Evolutionary conservation across 2,113 vertebrate genomes (phyloP), one percentile per base, ranked within the genome.

Genomic region (Leptobrachium leishanense): DNA sequence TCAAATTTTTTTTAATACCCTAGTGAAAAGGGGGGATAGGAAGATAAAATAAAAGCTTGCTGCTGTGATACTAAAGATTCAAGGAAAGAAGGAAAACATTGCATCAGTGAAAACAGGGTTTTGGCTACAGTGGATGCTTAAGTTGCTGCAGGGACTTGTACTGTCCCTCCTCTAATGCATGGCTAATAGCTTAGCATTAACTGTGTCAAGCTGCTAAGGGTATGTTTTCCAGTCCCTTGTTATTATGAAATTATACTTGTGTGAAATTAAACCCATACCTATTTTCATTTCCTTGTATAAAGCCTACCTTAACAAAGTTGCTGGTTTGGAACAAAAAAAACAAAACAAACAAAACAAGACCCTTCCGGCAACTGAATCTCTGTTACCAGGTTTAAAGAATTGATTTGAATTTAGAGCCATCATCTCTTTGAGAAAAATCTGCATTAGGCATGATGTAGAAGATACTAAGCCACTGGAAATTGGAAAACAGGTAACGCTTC

Each of bases 1-100:
- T 89, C 87, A 91, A 86, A 90, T 90, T 88, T 81, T 76, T 88
- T 81, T 76, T 88, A 90, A 90, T 83, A 89, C 84, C 84, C 82
- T 84, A 79, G 84, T 88, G 86, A 87, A 85, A 87, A 81, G 83
- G 59, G 83, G 85, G 82, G 76, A 85, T 86, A 50, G 68, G 76
- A 84, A 88, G 88, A 87, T 85, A 84, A 89, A 89, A 86, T 85
- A 87, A 88, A 90, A 85, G 57, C 75, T 84, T 84, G 81, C 81
- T 86, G 81, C 82, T 85, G 75, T 83, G 65, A 41, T 87, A 63
- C 74, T 76, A 82, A 86, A 87, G 84, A 89, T 82, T 88, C 85
- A 84, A 76, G 85, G 80, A 76, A n/a, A 83, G 84, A 84, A 73
- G 75, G 76, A 84, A 68, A 86, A 83, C 70, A 74, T 71, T 83